Conservation (phyloP, 2,888 invertebrate species). For the Formica aserva region DNA sequence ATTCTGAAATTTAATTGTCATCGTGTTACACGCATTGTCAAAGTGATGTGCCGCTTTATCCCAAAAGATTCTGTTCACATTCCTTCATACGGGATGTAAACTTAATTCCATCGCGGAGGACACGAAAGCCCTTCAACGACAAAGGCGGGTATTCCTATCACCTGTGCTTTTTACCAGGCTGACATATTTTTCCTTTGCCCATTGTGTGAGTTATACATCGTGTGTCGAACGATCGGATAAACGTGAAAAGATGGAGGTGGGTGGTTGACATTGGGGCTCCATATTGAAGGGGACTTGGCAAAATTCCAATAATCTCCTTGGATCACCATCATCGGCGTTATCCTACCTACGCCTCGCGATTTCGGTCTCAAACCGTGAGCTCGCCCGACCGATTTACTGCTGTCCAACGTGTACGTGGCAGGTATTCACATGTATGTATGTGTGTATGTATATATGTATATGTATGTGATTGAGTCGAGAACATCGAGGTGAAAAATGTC, state of each 20-base stretch:
- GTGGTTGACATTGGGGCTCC: conserved; percentile 62
- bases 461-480: conserved; percentile 22
- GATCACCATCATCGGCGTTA: conserved; percentile 69
- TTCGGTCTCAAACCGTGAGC: conserved; percentile 54
- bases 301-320: conserved; percentile 75
- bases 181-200: conserved; percentile 41
- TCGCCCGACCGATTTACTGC: conserved; percentile 60
- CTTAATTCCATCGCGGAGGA: conserved; percentile 43
- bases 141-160: conserved; percentile 25
- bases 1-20: conserved; percentile 17
- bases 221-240: conserved; percentile 64
- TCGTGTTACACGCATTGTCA: background rate
- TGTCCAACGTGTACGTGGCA: conserved; percentile 35
- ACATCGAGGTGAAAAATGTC: conserved; percentile 51
- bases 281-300: conserved; percentile 73
- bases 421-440: background rate
- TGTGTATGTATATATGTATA: background rate
- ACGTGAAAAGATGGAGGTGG: conserved; percentile 61
- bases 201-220: conserved; percentile 67
- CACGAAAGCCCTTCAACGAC: background rate
- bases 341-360: conserved; percentile 50
- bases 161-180: conserved; percentile 30
- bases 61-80: background rate
- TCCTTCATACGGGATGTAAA: conserved; percentile 23
- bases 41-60: background rate